Conservation (phyloP, 2,797 vertebrate species). For the Smutsia temminckii region DNA sequence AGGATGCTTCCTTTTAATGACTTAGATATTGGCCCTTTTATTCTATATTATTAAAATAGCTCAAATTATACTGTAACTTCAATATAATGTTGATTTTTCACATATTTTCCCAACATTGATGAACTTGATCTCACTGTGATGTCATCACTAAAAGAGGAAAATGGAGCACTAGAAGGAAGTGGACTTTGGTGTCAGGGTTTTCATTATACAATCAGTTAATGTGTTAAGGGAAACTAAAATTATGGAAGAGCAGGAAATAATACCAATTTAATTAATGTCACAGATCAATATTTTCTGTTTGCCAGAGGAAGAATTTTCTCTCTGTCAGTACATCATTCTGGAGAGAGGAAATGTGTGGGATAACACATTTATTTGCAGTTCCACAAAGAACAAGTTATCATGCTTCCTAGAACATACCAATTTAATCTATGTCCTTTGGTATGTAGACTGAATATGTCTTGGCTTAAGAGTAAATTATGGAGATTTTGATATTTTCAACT, state of each 20-base stretch:
- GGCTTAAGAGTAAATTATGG: not conserved
- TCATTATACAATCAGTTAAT: not conserved
- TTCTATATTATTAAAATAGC: constrained; percentile 22
- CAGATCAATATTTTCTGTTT: constrained; percentile 18
- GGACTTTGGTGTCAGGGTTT: not conserved
- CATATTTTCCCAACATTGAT: constrained; percentile 1
- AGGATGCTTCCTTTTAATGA: not conserved
- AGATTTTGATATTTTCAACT: constrained; percentile 39
- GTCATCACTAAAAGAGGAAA: not conserved
- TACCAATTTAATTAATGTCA: constrained; percentile 35
- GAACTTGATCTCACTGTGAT: not conserved
- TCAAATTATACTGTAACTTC: constrained; percentile 43
- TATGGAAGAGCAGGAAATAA: constrained; percentile 43
- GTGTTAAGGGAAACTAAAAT: not conserved
- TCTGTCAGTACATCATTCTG: not conserved
- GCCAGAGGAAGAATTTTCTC: constrained; percentile 35
- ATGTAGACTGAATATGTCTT: not conserved
- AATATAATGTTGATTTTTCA: not conserved
- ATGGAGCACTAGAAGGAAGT: not conserved
- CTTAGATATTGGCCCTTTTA: not conserved
- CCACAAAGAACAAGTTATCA: constrained; percentile 19
- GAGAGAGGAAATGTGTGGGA: constrained; percentile 35
- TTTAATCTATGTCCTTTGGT: constrained; percentile 23
- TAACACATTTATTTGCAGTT: constrained; percentile 25
- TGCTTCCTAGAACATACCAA: constrained; percentile 33